phyloP scores from a whole-genome alignment of 2,888 invertebrate genomes.

The Masnerella sp. region DNA sequence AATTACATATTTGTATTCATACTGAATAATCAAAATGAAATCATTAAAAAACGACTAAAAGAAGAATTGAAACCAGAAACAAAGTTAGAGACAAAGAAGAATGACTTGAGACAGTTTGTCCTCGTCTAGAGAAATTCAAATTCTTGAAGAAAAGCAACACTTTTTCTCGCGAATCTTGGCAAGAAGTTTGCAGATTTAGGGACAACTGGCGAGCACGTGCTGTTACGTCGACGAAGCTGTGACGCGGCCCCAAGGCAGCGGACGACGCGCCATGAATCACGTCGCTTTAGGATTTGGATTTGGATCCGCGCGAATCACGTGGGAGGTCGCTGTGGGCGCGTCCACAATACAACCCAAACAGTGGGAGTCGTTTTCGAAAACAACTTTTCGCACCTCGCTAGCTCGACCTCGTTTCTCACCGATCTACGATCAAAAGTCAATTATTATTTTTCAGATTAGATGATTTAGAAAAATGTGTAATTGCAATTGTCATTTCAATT shows the following conservation, averaged over 20 bases:
- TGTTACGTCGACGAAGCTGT: constrained; percentile 32
- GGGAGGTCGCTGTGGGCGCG: constrained; percentile 61
- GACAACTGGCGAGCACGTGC: constrained; percentile 47
- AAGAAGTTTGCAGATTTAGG: too few relatives aligned
- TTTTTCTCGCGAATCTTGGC: background rate
- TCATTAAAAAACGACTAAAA: too few relatives aligned
- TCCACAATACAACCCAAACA: constrained; percentile 30
- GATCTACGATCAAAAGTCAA: background rate
- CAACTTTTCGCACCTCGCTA: constrained; percentile 23
- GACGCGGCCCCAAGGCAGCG: constrained; percentile 45
- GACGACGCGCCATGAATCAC: constrained; percentile 58
- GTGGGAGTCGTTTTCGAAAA: constrained; percentile 42
- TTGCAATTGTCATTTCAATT: too few relatives aligned
- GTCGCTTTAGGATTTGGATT: constrained; percentile 61
- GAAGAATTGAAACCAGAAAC: too few relatives aligned
- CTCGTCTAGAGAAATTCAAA: too few relatives aligned
- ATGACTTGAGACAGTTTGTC: too few relatives aligned
- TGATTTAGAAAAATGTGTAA: too few relatives aligned
- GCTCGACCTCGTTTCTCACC: constrained; percentile 12
- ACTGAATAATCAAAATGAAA: too few relatives aligned
- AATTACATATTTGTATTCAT: too few relatives aligned
- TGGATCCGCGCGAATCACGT: constrained; percentile 55
- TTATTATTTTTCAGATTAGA: too few relatives aligned
- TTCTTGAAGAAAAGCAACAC: constrained; percentile 4
- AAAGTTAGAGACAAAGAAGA: too few relatives aligned